Base-by-base conservation (phyloP, 1,140 invertebrate species). In the Saccostrea glomerata region DNA sequence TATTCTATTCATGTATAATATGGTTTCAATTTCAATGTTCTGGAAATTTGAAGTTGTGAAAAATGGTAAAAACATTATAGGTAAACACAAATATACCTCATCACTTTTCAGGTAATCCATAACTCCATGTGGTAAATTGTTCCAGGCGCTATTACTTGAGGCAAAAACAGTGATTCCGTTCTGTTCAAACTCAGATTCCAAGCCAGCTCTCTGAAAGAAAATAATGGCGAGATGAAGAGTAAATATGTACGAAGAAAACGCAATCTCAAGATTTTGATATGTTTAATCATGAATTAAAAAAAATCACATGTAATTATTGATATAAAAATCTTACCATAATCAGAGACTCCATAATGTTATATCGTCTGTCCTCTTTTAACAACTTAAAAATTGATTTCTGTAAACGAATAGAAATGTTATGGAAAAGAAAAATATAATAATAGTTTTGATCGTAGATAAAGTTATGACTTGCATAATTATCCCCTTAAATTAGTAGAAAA, bases 111-210 rank as follows among this genome's bases (percentile, higher is more conserved):
- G 90, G 85, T 93, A 93, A 25, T 92, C 90, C 15, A 93, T 40
- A 2, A 91, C 91, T 56, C 91, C 92, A 13, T 86, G 84, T 25
- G 90, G 90, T 56, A 94, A 85, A 25, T 55, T 73, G 30, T 93
- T 90, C 92, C 92, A 92, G 0, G 91, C 92, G n/a, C 88, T 82
- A 66, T 93, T 92, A 20, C 88, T 87, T 17, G 92, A 91, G 60
- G 92, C 91, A 90, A 93, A 92, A 13, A 93, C 89, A n/a, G 92
- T 92, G 25, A 92, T 91, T 70, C 92, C 92, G 25, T 66, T 40
- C 20, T 54, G 54, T n/a, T 89, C 58, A 84, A 93, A 91, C 5
- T 85, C 36, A 13, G 54, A 54, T n/a, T 90, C 88, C 87, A 93
- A 47, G 23, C 86, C 91, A 23, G 89, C 87, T 56, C 25, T 85